Conservation (phyloP, 2,113 vertebrate species). For the Onychostoma macrolepis region DNA sequence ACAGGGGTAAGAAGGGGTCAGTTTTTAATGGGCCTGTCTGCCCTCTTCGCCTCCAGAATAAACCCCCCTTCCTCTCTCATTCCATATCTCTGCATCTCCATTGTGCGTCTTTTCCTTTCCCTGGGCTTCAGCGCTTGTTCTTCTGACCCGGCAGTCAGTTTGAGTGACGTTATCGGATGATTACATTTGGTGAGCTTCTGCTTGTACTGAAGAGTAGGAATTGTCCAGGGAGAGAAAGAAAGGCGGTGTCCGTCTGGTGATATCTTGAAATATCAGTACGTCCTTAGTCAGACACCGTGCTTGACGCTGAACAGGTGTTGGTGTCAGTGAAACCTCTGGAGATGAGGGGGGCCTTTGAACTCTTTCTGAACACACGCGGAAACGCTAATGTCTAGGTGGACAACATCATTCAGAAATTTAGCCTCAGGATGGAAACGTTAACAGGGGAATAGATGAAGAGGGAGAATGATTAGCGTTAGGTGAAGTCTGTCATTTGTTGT, state of each 20-base stretch:
- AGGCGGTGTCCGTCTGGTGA: neutral
- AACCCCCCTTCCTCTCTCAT: slow-evolving; percentile 34
- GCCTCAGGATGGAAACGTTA: neutral
- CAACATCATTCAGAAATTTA: neutral
- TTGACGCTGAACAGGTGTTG: slow-evolving; percentile 38
- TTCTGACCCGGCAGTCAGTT: slow-evolving; percentile 23
- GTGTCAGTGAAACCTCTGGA: slow-evolving; percentile 15
- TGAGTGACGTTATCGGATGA: slow-evolving; percentile 46
- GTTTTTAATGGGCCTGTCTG: slow-evolving; percentile 67
- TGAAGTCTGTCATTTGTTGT: slow-evolving; percentile 11
- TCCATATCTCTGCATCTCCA: slow-evolving; percentile 32
- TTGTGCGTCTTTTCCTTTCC: slow-evolving; percentile 38
- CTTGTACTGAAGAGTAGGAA: slow-evolving; percentile 1
- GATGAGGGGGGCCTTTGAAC: slow-evolving; percentile 8
- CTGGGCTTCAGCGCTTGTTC: neutral
- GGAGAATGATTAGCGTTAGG: slow-evolving; percentile 11
- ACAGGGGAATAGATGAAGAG: slow-evolving; percentile 21
- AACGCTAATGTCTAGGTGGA: slow-evolving; percentile 19
- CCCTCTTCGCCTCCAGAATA: slow-evolving; percentile 60
- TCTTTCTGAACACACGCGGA: neutral
- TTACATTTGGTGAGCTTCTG: slow-evolving; percentile 13
- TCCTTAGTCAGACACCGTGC: neutral
- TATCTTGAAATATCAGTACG: slow-evolving; percentile 12
- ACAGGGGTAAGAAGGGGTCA: slow-evolving; percentile 64
- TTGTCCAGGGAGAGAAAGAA: slow-evolving; percentile 19